A percentile compares a stretch with the other conserved stretches of the same genome.
Conservation (phyloP, 2,797 vertebrate species). For the Arremon brunneinucha region DNA sequence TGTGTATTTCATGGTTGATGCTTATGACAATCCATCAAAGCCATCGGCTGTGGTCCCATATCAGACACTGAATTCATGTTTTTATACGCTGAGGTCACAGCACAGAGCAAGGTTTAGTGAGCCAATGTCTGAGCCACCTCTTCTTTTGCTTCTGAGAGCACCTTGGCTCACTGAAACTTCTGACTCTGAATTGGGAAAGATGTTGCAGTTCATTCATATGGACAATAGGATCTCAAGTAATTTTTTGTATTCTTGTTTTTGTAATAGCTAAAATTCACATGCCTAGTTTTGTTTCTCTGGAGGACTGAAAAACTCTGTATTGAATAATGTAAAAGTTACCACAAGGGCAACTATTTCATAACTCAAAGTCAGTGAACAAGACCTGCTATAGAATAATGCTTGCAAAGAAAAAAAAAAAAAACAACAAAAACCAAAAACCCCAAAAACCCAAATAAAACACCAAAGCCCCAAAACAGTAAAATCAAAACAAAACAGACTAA, state of each 20-base stretch:
- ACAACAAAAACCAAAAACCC: not conserved
- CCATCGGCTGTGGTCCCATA: slow-evolving; percentile 24
- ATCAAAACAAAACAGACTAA: not conserved
- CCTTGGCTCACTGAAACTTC: not conserved
- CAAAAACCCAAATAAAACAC: not conserved
- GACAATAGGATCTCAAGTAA: slow-evolving; percentile 19
- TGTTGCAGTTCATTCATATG: not conserved
- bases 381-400: not conserved
- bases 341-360: not conserved
- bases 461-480: not conserved
- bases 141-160: not conserved
- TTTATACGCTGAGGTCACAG: slow-evolving; percentile 35
- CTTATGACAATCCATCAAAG: not conserved
- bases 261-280: not conserved
- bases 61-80: not conserved
- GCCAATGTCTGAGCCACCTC: not conserved
- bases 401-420: not conserved
- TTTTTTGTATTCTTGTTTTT: not conserved
- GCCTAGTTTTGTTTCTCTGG: not conserved
- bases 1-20: not conserved
- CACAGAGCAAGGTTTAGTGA: not conserved
- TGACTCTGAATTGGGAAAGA: slow-evolving; percentile 35
- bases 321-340: not conserved
- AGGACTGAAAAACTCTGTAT: not conserved
- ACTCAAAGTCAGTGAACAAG: not conserved